phyloP scores from a whole-genome alignment of 2,113 vertebrate species.

The Gasterosteus aculeatus region DNA sequence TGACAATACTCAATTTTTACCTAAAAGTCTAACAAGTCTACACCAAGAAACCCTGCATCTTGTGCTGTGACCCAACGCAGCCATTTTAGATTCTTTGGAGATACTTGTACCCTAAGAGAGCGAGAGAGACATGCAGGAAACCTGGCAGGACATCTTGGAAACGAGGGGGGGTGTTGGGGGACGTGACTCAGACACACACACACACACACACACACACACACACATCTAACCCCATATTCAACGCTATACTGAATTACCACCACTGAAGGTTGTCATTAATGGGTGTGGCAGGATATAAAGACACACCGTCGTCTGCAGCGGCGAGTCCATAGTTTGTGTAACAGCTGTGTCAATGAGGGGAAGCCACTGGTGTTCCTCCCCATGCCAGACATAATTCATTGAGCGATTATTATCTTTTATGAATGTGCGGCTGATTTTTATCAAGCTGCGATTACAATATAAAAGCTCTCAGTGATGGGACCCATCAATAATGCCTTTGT shows the following conservation, averaged over 20 bases:
- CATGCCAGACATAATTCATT: conserved; percentile 58
- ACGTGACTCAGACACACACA: conserved; percentile 75
- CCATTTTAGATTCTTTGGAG: conserved; percentile 52
- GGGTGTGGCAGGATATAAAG: conserved; percentile 73
- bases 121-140: conserved; percentile 45
- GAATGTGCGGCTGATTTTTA: conserved; percentile 60
- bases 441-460: conserved; percentile 56
- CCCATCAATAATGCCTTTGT: conserved; percentile 46
- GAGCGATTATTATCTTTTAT: conserved; percentile 71
- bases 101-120: conserved; percentile 29
- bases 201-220: conserved; percentile 73
- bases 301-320: conserved; percentile 58
- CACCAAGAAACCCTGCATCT: background rate
- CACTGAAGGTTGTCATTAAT: conserved; percentile 80
- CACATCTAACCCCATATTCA: conserved; percentile 72
- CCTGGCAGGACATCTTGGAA: conserved; percentile 73
- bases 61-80: conserved; percentile 10
- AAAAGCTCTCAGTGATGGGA: conserved; percentile 41
- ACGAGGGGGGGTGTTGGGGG: conserved; percentile 43
- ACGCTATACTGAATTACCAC: conserved; percentile 67
- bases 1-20: conserved; percentile 17
- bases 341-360: conserved; percentile 79
- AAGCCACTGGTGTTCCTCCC: conserved; percentile 65
- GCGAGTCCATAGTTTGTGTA: conserved; percentile 73
- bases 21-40: conserved; percentile 12